phyloP scores from a whole-genome alignment of 2,113 vertebrate species.

The Dendropsophus ebraccatus region DNA sequence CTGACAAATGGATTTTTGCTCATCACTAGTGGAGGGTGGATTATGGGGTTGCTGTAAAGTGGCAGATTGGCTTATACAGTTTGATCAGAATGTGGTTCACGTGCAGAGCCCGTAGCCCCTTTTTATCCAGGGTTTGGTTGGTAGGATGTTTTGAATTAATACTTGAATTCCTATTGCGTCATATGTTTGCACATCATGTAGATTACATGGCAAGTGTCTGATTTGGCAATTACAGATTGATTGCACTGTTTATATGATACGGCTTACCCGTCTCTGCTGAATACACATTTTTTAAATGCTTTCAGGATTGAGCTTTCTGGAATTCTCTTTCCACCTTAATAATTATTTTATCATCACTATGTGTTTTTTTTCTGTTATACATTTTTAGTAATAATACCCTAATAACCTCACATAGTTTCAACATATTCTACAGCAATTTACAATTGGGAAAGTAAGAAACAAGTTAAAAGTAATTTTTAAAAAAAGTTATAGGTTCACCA shows the following conservation, averaged over 20 bases:
- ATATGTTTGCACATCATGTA: slow-evolving; percentile 34
- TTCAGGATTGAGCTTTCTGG: neutral
- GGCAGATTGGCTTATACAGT: no score
- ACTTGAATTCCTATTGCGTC: neutral
- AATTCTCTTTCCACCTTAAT: neutral
- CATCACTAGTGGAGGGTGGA: no score
- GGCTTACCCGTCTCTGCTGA: neutral
- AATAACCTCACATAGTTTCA: neutral
- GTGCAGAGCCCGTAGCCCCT: neutral
- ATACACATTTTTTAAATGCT: neutral
- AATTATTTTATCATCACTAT: neutral
- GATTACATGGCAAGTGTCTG: slow-evolving; percentile 35
- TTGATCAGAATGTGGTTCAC: no score
- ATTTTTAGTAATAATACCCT: neutral
- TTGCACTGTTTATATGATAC: slow-evolving; percentile 24
- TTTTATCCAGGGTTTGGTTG: neutral
- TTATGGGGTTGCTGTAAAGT: no score
- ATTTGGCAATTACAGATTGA: slow-evolving; percentile 43
- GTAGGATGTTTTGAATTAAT: slow-evolving; percentile 36
- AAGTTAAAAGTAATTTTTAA: neutral
- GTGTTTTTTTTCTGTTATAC: neutral
- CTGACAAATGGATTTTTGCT: no score
- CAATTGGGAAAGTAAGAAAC: neutral
- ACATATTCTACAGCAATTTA: neutral
- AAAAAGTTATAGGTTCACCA: no score